Conservation (phyloP, 2,113 vertebrate species). For the Notechis scutatus region DNA sequence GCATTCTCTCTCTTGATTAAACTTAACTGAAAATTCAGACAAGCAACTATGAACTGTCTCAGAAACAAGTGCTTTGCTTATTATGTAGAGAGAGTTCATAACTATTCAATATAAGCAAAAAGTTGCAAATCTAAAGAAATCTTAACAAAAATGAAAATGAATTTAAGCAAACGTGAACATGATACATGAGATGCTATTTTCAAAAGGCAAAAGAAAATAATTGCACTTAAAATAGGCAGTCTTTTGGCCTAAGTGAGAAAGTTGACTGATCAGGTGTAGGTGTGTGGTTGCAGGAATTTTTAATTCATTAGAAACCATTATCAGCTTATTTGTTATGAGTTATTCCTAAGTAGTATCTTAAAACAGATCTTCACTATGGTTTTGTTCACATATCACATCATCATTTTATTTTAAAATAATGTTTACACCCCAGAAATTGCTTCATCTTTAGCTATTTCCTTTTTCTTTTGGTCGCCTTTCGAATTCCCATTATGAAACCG, state of each 20-base stretch:
- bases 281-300: slow-evolving; percentile 13
- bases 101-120: background rate
- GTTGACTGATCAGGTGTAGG: background rate
- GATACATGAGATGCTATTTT: background rate
- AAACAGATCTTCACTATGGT: slow-evolving; percentile 28
- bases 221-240: background rate
- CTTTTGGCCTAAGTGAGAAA: background rate
- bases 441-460: slow-evolving; percentile 64
- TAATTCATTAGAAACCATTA: slow-evolving; percentile 30
- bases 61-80: background rate
- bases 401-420: slow-evolving; percentile 43
- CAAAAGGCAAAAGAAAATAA: background rate
- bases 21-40: background rate
- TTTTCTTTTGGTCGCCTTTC: slow-evolving; percentile 58
- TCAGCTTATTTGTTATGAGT: slow-evolving; percentile 33
- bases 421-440: slow-evolving; percentile 68
- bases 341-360: slow-evolving; percentile 26
- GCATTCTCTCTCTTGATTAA: background rate
- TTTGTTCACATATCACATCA: slow-evolving; percentile 42
- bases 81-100: background rate
- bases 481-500: slow-evolving; percentile 63
- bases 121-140: background rate
- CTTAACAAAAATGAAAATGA: background rate
- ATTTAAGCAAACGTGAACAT: background rate
- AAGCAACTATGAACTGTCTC: background rate